phyloP scores from a whole-genome alignment of 2,113 vertebrate species.

The Atractosteus spatula region DNA sequence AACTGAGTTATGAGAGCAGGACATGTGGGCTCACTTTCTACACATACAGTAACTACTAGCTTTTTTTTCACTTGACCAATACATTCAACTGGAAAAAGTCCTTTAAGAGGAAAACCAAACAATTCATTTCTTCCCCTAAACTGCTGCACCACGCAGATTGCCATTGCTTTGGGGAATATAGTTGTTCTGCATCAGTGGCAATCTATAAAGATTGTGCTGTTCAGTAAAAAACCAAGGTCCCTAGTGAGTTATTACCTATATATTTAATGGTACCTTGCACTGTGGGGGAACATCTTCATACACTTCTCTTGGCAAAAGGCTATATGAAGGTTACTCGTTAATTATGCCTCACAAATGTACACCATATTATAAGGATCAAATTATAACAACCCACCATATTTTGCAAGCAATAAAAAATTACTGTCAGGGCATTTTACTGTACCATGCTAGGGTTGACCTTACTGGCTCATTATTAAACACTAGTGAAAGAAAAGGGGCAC shows the following conservation, averaged over 20 bases:
- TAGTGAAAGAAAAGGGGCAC: no score
- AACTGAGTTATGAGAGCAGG: no score
- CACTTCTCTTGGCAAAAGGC: no score
- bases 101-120: no score
- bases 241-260: not conserved
- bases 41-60: no score
- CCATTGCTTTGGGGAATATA: no score
- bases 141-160: no score
- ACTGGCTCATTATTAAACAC: no score
- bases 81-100: no score
- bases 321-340: not conserved
- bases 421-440: not conserved
- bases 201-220: not conserved
- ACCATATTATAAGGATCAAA: not conserved
- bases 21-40: no score
- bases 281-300: not conserved
- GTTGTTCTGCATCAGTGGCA: not conserved
- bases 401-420: not conserved
- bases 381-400: constrained; percentile 4
- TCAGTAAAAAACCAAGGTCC: not conserved
- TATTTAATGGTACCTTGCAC: not conserved
- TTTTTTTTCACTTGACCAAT: no score
- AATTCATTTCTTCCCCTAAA: no score
- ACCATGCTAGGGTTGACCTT: not conserved
- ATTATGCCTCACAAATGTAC: not conserved